Evolutionary conservation across 2,797 vertebrate genomes (phyloP).

Genomic region (Decapterus maruadsi): DNA sequence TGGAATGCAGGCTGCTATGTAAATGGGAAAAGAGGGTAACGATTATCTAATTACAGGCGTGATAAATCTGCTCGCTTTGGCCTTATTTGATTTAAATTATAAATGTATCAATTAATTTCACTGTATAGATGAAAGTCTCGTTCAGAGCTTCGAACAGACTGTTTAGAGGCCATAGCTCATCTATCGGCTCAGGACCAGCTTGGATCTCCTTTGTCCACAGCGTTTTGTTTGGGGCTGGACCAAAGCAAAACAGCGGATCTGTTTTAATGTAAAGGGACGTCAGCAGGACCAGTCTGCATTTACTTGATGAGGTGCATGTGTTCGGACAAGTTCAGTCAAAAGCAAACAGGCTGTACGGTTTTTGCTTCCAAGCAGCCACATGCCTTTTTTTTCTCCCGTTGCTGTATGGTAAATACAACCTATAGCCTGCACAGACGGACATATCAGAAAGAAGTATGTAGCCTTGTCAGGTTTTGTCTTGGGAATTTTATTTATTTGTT

Average conservation of each 20-base stretch:
- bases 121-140: slow-evolving; percentile 30
- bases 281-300: slow-evolving; percentile 47
- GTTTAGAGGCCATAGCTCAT: slow-evolving; percentile 12
- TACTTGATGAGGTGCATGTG: slow-evolving; percentile 54
- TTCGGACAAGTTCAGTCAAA: slow-evolving; percentile 44
- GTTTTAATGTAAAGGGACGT: slow-evolving; percentile 59
- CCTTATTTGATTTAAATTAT: slow-evolving; percentile 65
- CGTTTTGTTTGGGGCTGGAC: slow-evolving; percentile 51
- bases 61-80: slow-evolving; percentile 60
- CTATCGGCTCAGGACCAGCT: slow-evolving; percentile 20
- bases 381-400: not conserved
- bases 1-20: slow-evolving; percentile 67
- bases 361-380: slow-evolving; percentile 24
- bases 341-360: not conserved
- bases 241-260: slow-evolving; percentile 25
- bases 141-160: slow-evolving; percentile 9
- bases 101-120: slow-evolving; percentile 58
- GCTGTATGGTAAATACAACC: not conserved
- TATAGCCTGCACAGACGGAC: too few relatives aligned
- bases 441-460: too few relatives aligned
- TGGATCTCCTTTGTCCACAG: slow-evolving; percentile 35
- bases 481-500: too few relatives aligned
- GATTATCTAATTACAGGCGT: slow-evolving; percentile 73
- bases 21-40: slow-evolving; percentile 60
- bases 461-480: too few relatives aligned